Conservation (phyloP, 2,888 invertebrate species). For the Aleiodes testaceus region DNA sequence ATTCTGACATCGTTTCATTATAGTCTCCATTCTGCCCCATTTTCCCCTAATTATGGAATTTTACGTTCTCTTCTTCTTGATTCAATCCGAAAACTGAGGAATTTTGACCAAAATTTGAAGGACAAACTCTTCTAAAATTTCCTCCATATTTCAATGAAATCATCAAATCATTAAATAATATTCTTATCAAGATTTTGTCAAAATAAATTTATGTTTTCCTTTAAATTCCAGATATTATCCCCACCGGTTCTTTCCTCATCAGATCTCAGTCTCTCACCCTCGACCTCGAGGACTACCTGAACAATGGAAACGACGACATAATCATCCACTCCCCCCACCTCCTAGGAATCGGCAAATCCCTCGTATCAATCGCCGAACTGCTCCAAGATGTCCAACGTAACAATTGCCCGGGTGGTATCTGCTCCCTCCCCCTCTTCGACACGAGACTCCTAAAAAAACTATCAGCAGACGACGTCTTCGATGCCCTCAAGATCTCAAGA, state of each 20-base stretch:
- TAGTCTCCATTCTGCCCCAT: neutral
- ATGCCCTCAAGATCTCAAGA: conserved; percentile 59
- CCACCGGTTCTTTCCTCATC: conserved; percentile 64
- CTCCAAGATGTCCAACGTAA: conserved; percentile 56
- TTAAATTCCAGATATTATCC: conserved; percentile 58
- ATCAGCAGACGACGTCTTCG: conserved; percentile 61
- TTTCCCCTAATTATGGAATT: too few species aligned
- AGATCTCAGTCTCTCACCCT: conserved; percentile 59
- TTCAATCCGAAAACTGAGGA: too few species aligned
- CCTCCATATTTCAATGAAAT: too few species aligned
- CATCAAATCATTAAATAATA: too few species aligned
- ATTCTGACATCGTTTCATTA: neutral
- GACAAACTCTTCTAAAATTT: too few species aligned
- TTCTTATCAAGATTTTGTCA: too few species aligned
- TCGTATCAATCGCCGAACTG: conserved; percentile 59
- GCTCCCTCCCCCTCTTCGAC: conserved; percentile 58
- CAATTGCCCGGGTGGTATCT: conserved; percentile 55
- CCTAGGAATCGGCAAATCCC: conserved; percentile 64
- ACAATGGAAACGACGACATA: conserved; percentile 50
- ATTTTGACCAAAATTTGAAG: too few species aligned
- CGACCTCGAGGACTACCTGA: conserved; percentile 52
- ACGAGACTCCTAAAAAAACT: conserved; percentile 52
- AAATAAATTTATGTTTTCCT: too few species aligned
- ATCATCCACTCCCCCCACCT: conserved; percentile 64
- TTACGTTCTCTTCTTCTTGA: neutral